Conservation (phyloP, 2,113 vertebrate genomes). For the Elanoides forficatus region DNA sequence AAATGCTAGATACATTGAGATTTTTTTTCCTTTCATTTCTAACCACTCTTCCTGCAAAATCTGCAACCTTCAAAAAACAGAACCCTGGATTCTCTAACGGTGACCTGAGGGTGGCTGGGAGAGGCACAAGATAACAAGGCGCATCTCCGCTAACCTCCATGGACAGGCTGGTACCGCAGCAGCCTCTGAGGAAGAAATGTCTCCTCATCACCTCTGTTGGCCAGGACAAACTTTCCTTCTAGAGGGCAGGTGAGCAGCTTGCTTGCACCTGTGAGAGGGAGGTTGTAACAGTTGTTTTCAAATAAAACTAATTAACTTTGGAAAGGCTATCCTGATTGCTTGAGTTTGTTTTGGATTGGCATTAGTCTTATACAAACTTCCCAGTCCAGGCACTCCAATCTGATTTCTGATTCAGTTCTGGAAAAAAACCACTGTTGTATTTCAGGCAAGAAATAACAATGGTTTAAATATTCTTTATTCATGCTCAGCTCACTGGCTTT, state of each 20-base stretch:
- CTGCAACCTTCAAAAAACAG: not conserved
- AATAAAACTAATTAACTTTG: not conserved
- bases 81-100: not conserved
- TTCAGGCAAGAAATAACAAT: not conserved
- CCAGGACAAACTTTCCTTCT: not conserved
- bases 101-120: not conserved
- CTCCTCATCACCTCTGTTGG: not conserved
- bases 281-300: not conserved
- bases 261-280: not conserved
- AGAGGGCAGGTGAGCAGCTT: not conserved
- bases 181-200: not conserved
- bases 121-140: not conserved
- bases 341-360: not conserved
- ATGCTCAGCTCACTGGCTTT: not conserved
- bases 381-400: not conserved
- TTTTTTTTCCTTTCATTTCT: not conserved
- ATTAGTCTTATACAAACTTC: not conserved
- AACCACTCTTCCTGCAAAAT: not conserved
- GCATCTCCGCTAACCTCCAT: fast-evolving
- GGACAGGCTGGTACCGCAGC: not conserved
- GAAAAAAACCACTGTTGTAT: not conserved
- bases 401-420: not conserved
- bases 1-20: not conserved
- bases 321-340: not conserved
- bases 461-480: not conserved